Evolutionary conservation across 2,797 vertebrate species (phyloP), one percentile per base, ranked within the genome.

Genomic region (Cyclura pinguis): DNA sequence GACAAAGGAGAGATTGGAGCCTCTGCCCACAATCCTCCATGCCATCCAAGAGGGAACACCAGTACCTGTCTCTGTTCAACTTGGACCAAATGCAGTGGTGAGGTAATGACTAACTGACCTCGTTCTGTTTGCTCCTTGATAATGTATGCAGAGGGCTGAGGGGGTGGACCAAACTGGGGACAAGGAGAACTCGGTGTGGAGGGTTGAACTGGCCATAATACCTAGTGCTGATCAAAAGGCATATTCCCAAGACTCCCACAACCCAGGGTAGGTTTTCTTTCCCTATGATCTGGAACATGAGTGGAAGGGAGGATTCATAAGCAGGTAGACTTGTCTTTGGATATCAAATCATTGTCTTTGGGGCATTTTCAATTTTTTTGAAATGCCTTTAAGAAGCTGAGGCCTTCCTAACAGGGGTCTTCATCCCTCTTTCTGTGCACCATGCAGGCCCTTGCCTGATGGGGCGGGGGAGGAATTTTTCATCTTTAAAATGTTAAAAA

Each of bases 1-100:
- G 90, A 99, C 97, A 0, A 94, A 97, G 89, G 97, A 98, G 94
- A 97, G 97, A 92, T 96, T 99, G 94, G 97, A 98, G 83, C 98
- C 98, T 0, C 97, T 99, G 90, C 99, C 99, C 81, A 98, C 97
- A 29, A 99, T 99, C 89, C 97, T 99, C 72, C 98, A 96, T 59
- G 98, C 98, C 96, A 98, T 99, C 38, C 95, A 92, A 86, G 97
- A 98, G 50, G 97, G 97, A 62, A 96, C 93, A 0, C 97, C 97
- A 0, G 96, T 97, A 1, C 97, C 97, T 0, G 97, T 97, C 35
- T 96, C 96, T 0, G 96, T 97, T 9, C 91, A 0, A 0, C 96
- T 95, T 88, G 93, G 92, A 88, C 91, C 95, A 4, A 6, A 32
- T n/a, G 1, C 1, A 0, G 24, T 87, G 27, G n/a, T 47, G 2